Conservation (phyloP, 2,797 vertebrate genomes). For the Peromyscus attwateri region DNA sequence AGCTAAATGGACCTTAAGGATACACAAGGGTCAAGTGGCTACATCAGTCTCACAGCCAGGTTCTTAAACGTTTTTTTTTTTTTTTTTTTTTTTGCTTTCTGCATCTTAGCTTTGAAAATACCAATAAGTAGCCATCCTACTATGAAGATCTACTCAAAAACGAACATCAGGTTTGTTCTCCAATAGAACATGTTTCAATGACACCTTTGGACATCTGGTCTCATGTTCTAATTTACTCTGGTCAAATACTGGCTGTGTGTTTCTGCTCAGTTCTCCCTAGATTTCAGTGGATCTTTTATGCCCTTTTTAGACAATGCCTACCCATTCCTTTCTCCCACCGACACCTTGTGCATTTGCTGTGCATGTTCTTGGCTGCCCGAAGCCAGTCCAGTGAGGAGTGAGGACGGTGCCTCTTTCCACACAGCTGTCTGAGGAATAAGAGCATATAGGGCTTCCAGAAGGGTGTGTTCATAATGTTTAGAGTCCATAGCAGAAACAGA, state of each 20-base stretch:
- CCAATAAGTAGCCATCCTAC: background rate
- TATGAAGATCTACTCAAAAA: background rate
- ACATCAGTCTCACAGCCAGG: fast-evolving
- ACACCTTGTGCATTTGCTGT: fast-evolving
- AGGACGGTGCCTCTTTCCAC: fast-evolving
- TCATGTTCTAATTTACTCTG: fast-evolving
- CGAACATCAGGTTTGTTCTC: background rate
- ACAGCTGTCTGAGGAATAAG: background rate
- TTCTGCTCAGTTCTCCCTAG: too few species aligned
- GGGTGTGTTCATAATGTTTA: fast-evolving
- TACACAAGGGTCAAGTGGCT: fast-evolving
- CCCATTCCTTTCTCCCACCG: background rate
- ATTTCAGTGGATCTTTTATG: background rate
- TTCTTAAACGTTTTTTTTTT: background rate
- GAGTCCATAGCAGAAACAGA: background rate
- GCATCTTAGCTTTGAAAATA: background rate
- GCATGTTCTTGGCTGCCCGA: fast-evolving
- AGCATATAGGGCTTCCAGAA: background rate
- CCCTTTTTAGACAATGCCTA: fast-evolving
- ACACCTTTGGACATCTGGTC: background rate
- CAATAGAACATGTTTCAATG: background rate
- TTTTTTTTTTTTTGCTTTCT: background rate
- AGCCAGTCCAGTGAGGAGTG: fast-evolving
- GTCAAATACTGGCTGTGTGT: background rate
- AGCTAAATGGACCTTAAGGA: background rate